Evolutionary conservation across 2,797 vertebrate species (phyloP), one percentile per base, ranked within the genome.

Genomic region (Prunella strophiata): DNA sequence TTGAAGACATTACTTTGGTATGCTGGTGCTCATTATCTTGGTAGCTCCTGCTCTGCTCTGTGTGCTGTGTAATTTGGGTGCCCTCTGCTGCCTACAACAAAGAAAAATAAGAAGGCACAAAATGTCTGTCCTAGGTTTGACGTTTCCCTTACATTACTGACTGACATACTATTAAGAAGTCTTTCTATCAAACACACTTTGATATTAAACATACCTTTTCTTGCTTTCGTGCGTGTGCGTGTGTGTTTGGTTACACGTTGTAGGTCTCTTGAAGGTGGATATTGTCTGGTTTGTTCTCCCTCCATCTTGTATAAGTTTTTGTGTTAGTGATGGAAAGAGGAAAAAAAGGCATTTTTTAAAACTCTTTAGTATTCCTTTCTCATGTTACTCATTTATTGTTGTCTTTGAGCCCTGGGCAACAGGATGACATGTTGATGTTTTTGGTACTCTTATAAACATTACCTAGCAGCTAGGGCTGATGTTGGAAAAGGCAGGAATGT

Each of bases 81-180:
- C 96, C 95, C 94, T 95, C 96, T 96, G 52, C 92, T 96, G 96
- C 38, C 47, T 78, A 6, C 22, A 48, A 5, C 51, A 58, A 74
- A 80, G 92, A 92, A 85, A 52, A 87, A 67, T 42, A 43, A 66
- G 32, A 14, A 90, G 30, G 13, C 63, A 79, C 71, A 93, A 91
- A 88, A 95, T 93, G 63, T 90, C 83, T 78, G 73, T 87, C 42
- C 22, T 50, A 47, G 6, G 11, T 77, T 82, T 85, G 72, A 23
- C 1, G 0, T 82, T 87, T 88, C 77, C 8, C 13, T n/a, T 85
- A 3, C 20, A 13, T 32, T 85, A 34, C 7, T 66, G 61, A 43
- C 40, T 50, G n/a, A 51, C 3, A 1, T 74, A 15, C 32, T 65
- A 74, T 40, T 52, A 66, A 45, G 13, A 67, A 25, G 54, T 57